Conservation (phyloP, 2,797 vertebrate genomes). For the Protonibea diacanthus region DNA sequence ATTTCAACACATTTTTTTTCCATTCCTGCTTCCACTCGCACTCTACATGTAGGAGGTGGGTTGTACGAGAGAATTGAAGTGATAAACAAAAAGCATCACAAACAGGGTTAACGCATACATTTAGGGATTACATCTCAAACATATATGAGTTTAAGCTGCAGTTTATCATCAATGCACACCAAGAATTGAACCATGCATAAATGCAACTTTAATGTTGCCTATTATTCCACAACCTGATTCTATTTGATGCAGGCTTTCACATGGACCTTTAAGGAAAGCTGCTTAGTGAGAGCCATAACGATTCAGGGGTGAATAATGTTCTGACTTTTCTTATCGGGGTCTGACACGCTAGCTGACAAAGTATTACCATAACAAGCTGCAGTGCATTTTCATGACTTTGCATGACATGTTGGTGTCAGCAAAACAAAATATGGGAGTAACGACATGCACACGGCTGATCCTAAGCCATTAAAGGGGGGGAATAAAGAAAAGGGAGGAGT, state of each 20-base stretch:
- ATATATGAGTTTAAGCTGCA: slow-evolving; percentile 23
- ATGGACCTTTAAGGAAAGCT: slow-evolving; percentile 46
- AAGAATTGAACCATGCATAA: slow-evolving; percentile 33
- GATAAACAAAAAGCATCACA: slow-evolving; percentile 3
- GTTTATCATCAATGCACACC: slow-evolving; percentile 21
- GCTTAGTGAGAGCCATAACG: slow-evolving; percentile 62
- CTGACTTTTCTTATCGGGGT: slow-evolving; percentile 68
- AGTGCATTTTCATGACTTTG: slow-evolving; percentile 60
- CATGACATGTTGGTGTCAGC: slow-evolving; percentile 51
- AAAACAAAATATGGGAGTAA: slow-evolving; percentile 56
- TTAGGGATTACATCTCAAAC: slow-evolving; percentile 27
- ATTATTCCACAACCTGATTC: slow-evolving; percentile 55
- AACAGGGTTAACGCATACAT: slow-evolving; percentile 7
- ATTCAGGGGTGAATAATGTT: slow-evolving; percentile 70
- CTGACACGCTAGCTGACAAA: slow-evolving; percentile 70
- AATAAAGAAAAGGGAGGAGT: not conserved
- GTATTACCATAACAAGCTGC: slow-evolving; percentile 68
- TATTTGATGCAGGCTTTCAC: slow-evolving; percentile 56
- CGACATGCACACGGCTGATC: slow-evolving; percentile 45
- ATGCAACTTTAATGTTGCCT: slow-evolving; percentile 47
- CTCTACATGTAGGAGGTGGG: not conserved
- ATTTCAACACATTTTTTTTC: not conserved
- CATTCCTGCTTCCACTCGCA: not conserved
- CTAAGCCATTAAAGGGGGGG: slow-evolving; percentile 39
- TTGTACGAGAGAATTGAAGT: not conserved